Conservation (phyloP, 2,888 invertebrate species). For the Epirrhoe alternata region DNA sequence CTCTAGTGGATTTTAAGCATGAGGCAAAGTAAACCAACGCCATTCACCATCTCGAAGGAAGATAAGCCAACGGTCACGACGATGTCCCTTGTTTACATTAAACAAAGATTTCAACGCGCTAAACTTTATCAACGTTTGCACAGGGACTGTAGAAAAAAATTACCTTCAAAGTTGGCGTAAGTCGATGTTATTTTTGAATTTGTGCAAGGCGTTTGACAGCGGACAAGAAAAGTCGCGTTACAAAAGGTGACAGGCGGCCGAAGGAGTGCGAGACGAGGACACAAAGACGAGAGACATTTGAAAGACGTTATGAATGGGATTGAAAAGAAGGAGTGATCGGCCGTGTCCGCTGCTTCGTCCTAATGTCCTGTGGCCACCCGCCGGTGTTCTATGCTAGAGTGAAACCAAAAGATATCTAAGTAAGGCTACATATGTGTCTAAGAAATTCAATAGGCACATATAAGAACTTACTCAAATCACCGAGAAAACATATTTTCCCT, state of each 20-base stretch:
- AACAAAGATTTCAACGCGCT: constrained; percentile 76
- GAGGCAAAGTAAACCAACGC: constrained; percentile 48
- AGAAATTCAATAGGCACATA: not conserved
- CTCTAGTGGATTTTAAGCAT: constrained; percentile 9
- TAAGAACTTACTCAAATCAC: not conserved
- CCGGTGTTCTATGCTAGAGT: constrained; percentile 9
- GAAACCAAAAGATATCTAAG: not conserved
- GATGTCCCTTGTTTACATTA: constrained; percentile 79
- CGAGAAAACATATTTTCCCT: not conserved
- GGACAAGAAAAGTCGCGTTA: constrained; percentile 68
- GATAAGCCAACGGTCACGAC: constrained; percentile 74
- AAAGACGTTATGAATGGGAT: constrained; percentile 80
- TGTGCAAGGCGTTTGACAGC: constrained; percentile 84
- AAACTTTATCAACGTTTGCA: constrained; percentile 80
- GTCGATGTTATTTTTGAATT: constrained; percentile 83
- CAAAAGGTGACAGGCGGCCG: constrained; percentile 79
- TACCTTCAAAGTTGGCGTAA: constrained; percentile 34
- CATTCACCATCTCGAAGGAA: constrained; percentile 64
- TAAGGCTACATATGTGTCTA: no score
- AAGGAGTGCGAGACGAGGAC: constrained; percentile 66
- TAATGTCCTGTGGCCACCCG: constrained; percentile 38
- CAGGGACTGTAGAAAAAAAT: constrained; percentile 72
- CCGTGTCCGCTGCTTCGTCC: constrained; percentile 58
- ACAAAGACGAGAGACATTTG: constrained; percentile 75
- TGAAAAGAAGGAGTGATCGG: constrained; percentile 82